Evolutionary conservation across 2,113 vertebrate species (phyloP).

Genomic region (Ondatra zibethicus): DNA sequence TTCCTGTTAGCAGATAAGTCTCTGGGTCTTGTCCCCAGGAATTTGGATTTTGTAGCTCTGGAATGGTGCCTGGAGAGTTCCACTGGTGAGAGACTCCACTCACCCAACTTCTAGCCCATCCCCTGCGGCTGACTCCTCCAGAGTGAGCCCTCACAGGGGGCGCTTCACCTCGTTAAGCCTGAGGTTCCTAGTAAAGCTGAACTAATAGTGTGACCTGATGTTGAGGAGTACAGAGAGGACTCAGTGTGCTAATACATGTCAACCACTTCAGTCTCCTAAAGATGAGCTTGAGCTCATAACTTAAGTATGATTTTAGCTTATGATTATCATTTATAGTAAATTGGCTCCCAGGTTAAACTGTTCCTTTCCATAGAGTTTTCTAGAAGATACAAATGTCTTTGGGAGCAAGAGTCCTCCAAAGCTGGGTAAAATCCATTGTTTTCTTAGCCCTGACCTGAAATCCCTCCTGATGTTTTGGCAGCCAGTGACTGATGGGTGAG

Average conservation of each 20-base stretch:
- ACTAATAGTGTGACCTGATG: neutral
- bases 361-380: neutral
- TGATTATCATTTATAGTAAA: neutral
- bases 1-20: neutral
- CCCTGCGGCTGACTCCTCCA: neutral
- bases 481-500: neutral
- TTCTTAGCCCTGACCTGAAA: neutral
- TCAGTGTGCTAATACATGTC: neutral
- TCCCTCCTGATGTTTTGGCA: neutral
- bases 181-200: neutral
- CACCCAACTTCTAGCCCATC: neutral
- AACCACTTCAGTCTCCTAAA: neutral
- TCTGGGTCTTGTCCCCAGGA: neutral
- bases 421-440: neutral
- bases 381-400: neutral
- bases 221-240: neutral
- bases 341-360: neutral
- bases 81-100: neutral
- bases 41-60: neutral
- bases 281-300: neutral
- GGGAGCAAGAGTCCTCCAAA: neutral
- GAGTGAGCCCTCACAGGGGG: neutral
- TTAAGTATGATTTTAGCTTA: neutral
- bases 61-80: neutral
- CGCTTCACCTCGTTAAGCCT: neutral